These are phyloP conservation scores for Epinephelus coioides DNA, from an alignment of 2,797 vertebrate genomes.

Conservation along the genomic window DNA sequence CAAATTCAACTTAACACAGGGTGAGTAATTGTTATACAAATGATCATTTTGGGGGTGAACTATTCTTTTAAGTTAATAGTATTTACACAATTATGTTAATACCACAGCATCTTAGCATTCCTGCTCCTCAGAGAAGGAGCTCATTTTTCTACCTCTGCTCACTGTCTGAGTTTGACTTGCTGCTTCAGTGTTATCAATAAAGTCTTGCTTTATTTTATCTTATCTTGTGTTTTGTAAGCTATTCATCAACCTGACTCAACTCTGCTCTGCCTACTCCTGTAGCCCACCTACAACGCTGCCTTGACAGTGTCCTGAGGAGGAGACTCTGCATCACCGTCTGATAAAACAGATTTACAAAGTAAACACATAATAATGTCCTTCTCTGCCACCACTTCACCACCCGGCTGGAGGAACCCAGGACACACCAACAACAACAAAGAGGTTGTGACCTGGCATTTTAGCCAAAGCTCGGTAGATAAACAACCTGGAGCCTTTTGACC, in stretches of 20 bases:
- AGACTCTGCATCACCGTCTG: slow-evolving; percentile 42
- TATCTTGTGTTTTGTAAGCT: slow-evolving; percentile 17
- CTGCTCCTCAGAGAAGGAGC: slow-evolving; percentile 3
- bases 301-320: slow-evolving; percentile 22
- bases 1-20: too few species aligned
- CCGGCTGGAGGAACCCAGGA: not conserved
- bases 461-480: slow-evolving; percentile 5
- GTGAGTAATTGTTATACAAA: too few species aligned
- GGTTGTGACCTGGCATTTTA: slow-evolving; percentile 22
- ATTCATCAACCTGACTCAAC: slow-evolving; percentile 30
- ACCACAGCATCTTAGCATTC: not conserved
- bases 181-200: slow-evolving; percentile 3
- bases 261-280: not conserved
- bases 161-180: not conserved
- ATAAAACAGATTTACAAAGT: slow-evolving; percentile 36
- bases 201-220: slow-evolving; percentile 19
- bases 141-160: slow-evolving; percentile 8
- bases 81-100: not conserved
- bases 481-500: not conserved
- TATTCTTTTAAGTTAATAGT: not conserved
- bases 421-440: slow-evolving; percentile 3
- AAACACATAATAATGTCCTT: slow-evolving; percentile 21
- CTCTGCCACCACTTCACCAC: not conserved
- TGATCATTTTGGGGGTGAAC: too few species aligned
- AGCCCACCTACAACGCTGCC: slow-evolving; percentile 38